Base-by-base conservation (phyloP, 2,113 vertebrate genomes). In the Gracilinanus agilis region DNA sequence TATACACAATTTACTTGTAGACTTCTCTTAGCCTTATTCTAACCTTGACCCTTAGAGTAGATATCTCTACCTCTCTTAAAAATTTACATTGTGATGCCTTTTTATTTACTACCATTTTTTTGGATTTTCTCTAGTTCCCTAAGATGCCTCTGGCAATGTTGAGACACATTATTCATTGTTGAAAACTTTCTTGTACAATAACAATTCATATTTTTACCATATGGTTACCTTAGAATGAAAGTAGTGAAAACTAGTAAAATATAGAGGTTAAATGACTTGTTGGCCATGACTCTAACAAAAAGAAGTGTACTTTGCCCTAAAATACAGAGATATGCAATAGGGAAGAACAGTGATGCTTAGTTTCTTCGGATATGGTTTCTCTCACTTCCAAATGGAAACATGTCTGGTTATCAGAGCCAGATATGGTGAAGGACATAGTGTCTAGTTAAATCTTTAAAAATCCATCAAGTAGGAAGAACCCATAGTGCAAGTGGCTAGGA, bases 21-120 rank as follows among this genome's bases (percentile, higher is more conserved):
- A 19, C 88, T 58, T 3, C 40, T 54, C 90, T 95, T 44, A 92
- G 93, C 90, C 89, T 96, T 96, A 92, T 91, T 95, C 93, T 40
- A 67, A 53, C 90, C 91, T 96, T 44, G 90, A 54, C 88, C 91
- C 94, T 58, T 96, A 90, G 90, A 93, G 91, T 96, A 97, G 96
- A 92, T 88, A 95, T 89, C 27, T 53, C 89, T 95, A 97, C 94
- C 91, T 95, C 90, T 56, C 94, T 29, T 9, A 91, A 96, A 97
- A 96, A 96, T 53, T 92, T 54, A 58, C 54, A 92, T 55, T 88
- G 92, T 96, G 92, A 75, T 93, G 94, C 27, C 94, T 95, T 92
- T 67, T 67, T 2, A 29, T 25, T 92, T 96, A 96, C 95, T 97
- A 90, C 96, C 95, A 96, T 97, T 94, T 54, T 49, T 97, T 21